Evolutionary conservation across 2,797 vertebrate genomes (phyloP), one percentile per base, ranked within the genome.

Genomic region (Crypturellus tataupa): DNA sequence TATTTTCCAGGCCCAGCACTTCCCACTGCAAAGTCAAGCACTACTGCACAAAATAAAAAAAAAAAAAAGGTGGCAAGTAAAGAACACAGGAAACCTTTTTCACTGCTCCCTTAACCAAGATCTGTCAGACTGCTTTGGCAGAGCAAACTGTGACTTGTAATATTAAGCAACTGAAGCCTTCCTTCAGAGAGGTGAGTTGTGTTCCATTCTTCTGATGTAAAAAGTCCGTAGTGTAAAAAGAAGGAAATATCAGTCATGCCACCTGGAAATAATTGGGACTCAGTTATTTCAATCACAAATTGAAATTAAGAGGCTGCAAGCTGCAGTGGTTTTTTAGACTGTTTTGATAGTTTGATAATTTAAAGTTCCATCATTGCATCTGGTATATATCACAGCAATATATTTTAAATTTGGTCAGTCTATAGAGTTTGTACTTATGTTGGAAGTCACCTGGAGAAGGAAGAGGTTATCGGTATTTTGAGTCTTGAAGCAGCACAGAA

Each of bases 301-400:
- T 91, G 65, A 93, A 96, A 95, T 91, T 15, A 82, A 96, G 94
- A 1, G 56, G 44, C 93, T 95, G 84, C 87, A 90, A 70, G 91
- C 70, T 81, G 88, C 63, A 87, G 49, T 80, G 42, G 46, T 95
- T 95, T 94, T 95, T 95, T 96, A 92, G 92, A 42, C 49, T n/a
- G 39, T 64, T 95, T 91, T 90, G 93, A 87, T 90, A 78, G 42
- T 77, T 64, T 91, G 83, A 63, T 93, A 71, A 92, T 93, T 92
- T 84, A 37, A 88, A 94, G 68, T 93, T 78, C 79, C 76, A 69
- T 75, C 71, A 83, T 84, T 77, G 88, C 71, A 56, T 90, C 81
- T 53, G 87, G 59, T 94, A 91, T 89, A 93, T 95, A 92, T 79
- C 65, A 40, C 65, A 89, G 84, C 63, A 88, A 90, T 90, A 84